A percentile compares a stretch with the other conserved stretches of the same genome.
Conservation (phyloP, 2,797 vertebrate genomes). For the Microcaecilia unicolor region DNA sequence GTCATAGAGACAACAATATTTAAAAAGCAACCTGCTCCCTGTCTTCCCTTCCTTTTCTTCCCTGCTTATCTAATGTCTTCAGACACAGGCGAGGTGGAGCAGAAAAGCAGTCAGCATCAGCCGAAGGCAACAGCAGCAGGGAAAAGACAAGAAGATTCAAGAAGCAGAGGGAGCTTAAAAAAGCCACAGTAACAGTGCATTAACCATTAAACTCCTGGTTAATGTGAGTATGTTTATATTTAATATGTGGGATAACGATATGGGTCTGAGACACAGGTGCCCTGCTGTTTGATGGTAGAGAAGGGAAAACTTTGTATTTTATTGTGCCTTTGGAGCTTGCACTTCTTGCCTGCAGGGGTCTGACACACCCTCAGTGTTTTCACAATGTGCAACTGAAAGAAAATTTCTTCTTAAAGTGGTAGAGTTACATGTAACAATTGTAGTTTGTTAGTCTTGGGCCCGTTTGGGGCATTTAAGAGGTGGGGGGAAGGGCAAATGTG, state of each 20-base stretch:
- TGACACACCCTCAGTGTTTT: too few species aligned
- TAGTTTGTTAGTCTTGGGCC: too few species aligned
- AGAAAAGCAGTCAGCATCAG: constrained; percentile 3
- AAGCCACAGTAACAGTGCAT: constrained; percentile 11
- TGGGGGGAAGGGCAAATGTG: too few species aligned
- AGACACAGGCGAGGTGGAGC: constrained; percentile 11
- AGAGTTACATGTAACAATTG: too few species aligned
- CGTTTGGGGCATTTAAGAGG: too few species aligned
- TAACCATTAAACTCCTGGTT: constrained; percentile 15
- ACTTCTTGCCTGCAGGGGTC: too few species aligned
- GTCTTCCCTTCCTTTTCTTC: neutral
- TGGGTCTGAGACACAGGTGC: neutral
- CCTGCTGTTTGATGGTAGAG: too few species aligned
- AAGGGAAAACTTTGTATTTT: too few species aligned
- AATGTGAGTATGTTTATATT: constrained; percentile 10
- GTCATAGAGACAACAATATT: neutral
- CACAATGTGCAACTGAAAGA: too few species aligned
- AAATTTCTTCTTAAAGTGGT: too few species aligned
- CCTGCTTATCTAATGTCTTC: constrained; percentile 5
- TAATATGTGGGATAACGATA: neutral
- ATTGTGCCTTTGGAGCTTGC: too few species aligned
- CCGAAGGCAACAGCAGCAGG: neutral
- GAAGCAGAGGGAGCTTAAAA: constrained; percentile 12
- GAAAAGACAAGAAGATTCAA: constrained; percentile 5
- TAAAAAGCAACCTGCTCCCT: neutral